Conservation (phyloP, 1,140 invertebrate genomes). For the Aphaenogaster ashmeadi region DNA sequence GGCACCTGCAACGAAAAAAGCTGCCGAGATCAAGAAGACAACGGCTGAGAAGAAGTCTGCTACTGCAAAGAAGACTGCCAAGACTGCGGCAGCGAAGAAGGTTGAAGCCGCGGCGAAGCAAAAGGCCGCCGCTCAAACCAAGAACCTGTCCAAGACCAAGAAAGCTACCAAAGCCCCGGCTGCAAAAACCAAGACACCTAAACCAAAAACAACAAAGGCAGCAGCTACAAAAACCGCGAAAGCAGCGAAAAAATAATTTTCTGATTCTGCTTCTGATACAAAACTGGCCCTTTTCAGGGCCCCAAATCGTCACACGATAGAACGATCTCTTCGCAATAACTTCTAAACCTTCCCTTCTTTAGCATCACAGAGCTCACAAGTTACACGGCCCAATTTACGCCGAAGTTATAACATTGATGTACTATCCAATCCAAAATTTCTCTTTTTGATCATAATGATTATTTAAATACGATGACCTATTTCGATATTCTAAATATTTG, state of each 20-base stretch:
- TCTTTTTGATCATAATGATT: too few species aligned
- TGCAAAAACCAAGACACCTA: conserved; percentile 67
- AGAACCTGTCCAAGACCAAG: conserved; percentile 65
- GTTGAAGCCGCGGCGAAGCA: conserved; percentile 46
- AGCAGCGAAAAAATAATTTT: conserved; percentile 70
- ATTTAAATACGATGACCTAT: too few species aligned
- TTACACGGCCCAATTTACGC: too few species aligned
- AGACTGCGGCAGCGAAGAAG: conserved; percentile 53
- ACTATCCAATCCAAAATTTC: too few species aligned
- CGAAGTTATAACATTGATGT: too few species aligned
- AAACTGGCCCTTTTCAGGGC: conserved; percentile 76
- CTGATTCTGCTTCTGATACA: not conserved
- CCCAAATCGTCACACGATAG: conserved; percentile 27
- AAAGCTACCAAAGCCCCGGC: conserved; percentile 69
- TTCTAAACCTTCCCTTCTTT: not conserved
- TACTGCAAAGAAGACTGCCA: conserved; percentile 20
- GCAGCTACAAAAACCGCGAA: conserved; percentile 35
- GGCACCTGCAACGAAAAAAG: not conserved
- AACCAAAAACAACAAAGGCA: conserved; percentile 65
- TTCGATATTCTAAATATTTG: too few species aligned
- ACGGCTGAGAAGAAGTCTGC: conserved; percentile 50
- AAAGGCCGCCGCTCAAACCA: conserved; percentile 36
- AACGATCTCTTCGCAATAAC: not conserved
- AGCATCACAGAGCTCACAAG: not conserved
- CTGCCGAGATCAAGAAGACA: conserved; percentile 4